Conservation (phyloP, 1,140 invertebrate species). For the Hetaerina americana region DNA sequence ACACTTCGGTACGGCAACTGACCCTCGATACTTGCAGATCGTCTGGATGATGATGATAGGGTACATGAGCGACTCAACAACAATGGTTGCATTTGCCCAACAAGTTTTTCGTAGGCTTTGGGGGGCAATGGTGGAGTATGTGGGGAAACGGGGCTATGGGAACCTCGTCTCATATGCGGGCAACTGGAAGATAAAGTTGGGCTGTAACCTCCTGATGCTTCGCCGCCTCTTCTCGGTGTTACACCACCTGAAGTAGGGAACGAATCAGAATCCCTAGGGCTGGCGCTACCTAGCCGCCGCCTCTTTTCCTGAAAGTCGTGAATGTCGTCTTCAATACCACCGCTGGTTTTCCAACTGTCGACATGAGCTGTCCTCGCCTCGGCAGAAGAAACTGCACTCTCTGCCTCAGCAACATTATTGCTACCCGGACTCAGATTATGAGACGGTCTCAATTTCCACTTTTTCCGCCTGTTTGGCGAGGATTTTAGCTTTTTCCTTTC, state of each 20-base stretch:
- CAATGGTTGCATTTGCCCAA: neutral
- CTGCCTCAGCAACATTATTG: neutral
- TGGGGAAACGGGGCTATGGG: slow-evolving; percentile 24
- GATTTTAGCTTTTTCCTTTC: slow-evolving; percentile 49
- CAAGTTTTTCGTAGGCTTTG: slow-evolving; percentile 26
- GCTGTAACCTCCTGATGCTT: neutral
- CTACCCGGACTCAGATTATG: neutral
- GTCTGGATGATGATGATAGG: neutral
- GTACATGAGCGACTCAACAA: neutral
- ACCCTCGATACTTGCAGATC: neutral
- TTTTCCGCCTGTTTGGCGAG: slow-evolving; percentile 44
- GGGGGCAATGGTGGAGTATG: slow-evolving; percentile 42
- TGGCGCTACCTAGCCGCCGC: neutral
- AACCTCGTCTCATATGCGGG: neutral
- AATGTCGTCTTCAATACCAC: neutral
- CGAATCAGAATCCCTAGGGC: neutral
- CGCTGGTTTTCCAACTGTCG: neutral
- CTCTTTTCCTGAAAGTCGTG: neutral
- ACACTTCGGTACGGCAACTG: neutral
- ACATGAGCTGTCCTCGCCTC: neutral
- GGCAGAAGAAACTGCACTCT: neutral
- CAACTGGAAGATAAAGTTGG: neutral
- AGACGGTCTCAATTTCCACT: slow-evolving; percentile 41
- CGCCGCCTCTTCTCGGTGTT: neutral
- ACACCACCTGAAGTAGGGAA: neutral